Conservation (phyloP, 1,140 invertebrate genomes). For the Habropoda laboriosa region DNA sequence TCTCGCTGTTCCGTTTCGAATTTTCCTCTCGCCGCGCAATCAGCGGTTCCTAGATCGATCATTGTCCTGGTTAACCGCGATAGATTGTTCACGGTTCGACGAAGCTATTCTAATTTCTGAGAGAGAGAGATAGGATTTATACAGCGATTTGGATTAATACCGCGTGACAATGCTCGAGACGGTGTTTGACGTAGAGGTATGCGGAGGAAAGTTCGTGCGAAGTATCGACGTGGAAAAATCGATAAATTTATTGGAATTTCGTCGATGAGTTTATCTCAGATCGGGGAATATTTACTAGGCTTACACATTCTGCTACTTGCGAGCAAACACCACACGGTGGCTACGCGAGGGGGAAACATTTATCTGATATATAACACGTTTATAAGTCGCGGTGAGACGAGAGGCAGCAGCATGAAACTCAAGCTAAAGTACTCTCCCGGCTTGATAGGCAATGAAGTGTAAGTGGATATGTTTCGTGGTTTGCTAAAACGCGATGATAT, state of each 20-base stretch:
- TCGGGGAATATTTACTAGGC: slow-evolving; percentile 54
- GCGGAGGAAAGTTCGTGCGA: background rate
- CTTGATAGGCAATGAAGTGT: slow-evolving; percentile 67
- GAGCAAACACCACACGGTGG: slow-evolving; percentile 48
- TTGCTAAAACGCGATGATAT: slow-evolving; percentile 66
- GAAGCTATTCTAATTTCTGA: slow-evolving; percentile 77
- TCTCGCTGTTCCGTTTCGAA: slow-evolving; percentile 56
- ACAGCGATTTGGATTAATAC: background rate
- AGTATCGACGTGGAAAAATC: slow-evolving; percentile 5
- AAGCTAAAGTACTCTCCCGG: slow-evolving; percentile 63
- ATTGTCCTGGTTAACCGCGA: slow-evolving; percentile 75
- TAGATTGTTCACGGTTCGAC: slow-evolving; percentile 77
- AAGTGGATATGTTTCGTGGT: slow-evolving; percentile 69
- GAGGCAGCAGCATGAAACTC: slow-evolving; percentile 64
- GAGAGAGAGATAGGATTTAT: no score
- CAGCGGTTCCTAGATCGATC: no score
- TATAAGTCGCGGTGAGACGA: slow-evolving; percentile 54
- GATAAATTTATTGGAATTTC: slow-evolving; percentile 36
- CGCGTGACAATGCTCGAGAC: background rate
- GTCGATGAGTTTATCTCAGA: slow-evolving; percentile 61
- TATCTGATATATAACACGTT: slow-evolving; percentile 67
- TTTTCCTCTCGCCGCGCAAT: no score
- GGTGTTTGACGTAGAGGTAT: background rate
- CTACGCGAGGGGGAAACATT: slow-evolving; percentile 57
- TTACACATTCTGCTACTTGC: slow-evolving; percentile 59